phyloP scores from a whole-genome alignment of 2,888 invertebrate genomes.

The Tenthredo mesomela region DNA sequence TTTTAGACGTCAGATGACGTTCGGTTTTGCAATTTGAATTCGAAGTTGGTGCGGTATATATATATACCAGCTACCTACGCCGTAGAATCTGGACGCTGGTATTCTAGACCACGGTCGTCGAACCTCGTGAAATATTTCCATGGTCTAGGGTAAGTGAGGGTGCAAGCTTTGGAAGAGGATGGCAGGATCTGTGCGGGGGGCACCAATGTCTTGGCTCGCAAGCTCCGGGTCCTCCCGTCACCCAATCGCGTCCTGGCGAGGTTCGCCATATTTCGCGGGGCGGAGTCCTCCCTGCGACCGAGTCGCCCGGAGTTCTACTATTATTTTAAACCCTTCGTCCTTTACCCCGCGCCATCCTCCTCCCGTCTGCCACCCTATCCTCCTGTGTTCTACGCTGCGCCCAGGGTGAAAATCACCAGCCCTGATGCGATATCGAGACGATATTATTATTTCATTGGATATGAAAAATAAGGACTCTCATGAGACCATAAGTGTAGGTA shows the following conservation, averaged over 20 bases:
- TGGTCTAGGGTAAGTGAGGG: constrained; percentile 45
- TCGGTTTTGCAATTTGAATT: background rate
- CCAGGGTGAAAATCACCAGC: constrained; percentile 65
- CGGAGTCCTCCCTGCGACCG: constrained; percentile 72
- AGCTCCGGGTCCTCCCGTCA: constrained; percentile 77
- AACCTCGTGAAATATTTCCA: constrained; percentile 45
- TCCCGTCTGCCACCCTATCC: constrained; percentile 34
- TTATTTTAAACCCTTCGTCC: constrained; percentile 71
- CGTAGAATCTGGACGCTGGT: constrained; percentile 1
- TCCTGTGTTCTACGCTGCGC: constrained; percentile 22
- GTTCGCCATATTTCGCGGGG: constrained; percentile 77
- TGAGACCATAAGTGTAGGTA: background rate
- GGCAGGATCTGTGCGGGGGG: constrained; percentile 66
- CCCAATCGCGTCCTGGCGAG: constrained; percentile 76
- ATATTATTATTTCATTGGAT: constrained; percentile 66
- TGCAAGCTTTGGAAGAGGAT: constrained; percentile 66
- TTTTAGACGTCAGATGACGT: background rate
- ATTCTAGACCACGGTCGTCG: constrained; percentile 36
- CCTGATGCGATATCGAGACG: constrained; percentile 67
- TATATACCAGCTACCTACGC: background rate
- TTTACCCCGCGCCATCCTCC: constrained; percentile 39
- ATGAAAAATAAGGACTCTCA: background rate
- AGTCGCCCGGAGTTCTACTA: constrained; percentile 69
- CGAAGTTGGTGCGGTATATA: no score
- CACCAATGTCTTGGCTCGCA: constrained; percentile 76